A percentile compares a stretch with the other conserved stretches of the same genome.
Evolutionary conservation across 1,140 invertebrate species (phyloP).

Genomic region (Bombus fervidus): DNA sequence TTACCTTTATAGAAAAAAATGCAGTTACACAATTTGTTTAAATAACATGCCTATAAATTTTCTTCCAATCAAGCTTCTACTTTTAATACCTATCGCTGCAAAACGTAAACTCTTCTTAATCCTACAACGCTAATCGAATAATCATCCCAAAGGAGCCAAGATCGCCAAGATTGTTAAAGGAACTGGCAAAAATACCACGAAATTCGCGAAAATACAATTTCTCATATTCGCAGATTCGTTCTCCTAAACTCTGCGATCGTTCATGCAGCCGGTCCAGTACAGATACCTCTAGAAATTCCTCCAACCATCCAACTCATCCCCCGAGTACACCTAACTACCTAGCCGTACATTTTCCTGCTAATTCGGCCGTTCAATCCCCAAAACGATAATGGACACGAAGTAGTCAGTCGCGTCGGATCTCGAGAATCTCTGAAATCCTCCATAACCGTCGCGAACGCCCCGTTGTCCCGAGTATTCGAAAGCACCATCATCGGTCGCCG

Average conservation of each 20-base stretch:
- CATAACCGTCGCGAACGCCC: conserved; percentile 5
- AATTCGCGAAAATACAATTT: background rate
- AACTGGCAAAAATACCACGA: no score
- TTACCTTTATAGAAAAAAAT: background rate
- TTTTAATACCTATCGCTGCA: background rate
- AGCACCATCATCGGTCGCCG: conserved; percentile 11
- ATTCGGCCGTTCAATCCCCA: background rate
- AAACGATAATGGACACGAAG: conserved; percentile 16
- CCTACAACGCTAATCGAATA: no score
- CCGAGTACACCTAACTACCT: background rate
- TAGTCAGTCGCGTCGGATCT: background rate
- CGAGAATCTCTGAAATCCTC: conserved; percentile 8
- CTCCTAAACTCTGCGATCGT: background rate
- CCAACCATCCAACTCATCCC: background rate
- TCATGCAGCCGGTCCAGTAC: background rate
- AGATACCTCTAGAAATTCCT: background rate
- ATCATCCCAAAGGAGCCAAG: no score
- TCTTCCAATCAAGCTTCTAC: background rate
- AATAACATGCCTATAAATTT: background rate
- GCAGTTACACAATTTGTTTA: background rate
- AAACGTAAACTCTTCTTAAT: background rate
- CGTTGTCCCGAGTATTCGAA: background rate
- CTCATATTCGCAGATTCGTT: background rate
- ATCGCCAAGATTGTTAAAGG: no score
- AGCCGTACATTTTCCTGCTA: background rate